A percentile compares a stretch with the other conserved stretches of the same genome.
These are phyloP conservation scores for Apocheima hispidaria DNA, from an alignment of 2,888 invertebrate genomes.

Conservation along the genomic window DNA sequence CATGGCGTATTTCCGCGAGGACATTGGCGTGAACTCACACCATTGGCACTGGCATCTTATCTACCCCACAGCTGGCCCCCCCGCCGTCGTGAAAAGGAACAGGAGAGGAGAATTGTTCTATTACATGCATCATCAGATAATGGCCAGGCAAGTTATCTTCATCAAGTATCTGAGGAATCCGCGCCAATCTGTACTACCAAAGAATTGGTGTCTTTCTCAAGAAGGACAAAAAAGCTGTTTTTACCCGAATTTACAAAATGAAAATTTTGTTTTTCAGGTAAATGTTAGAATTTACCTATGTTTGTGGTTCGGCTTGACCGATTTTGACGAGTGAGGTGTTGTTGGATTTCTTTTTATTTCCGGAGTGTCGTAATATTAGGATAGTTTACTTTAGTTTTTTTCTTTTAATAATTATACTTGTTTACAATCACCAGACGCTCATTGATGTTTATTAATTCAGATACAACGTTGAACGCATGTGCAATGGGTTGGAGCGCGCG, in stretches of 20 bases:
- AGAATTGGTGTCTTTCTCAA: too few species aligned
- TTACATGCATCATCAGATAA: conserved; percentile 91
- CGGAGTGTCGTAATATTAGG: too few species aligned
- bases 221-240: not conserved
- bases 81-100: conserved; percentile 88
- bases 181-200: too few species aligned
- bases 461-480: conserved; percentile 91
- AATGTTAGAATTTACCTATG: too few species aligned
- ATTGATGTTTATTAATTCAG: conserved; percentile 62
- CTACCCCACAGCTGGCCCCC: conserved; percentile 90
- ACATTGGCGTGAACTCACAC: conserved; percentile 93
- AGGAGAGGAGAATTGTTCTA: conserved; percentile 92
- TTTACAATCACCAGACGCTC: not conserved
- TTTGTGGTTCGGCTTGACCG: too few species aligned
- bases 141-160: conserved; percentile 79
- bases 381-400: too few species aligned
- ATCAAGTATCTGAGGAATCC: too few species aligned
- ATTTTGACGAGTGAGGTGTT: too few species aligned
- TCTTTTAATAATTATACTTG: too few species aligned
- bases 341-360: too few species aligned
- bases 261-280: too few species aligned
- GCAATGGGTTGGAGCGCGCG: conserved; percentile 89
- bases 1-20: conserved; percentile 94
- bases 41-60: conserved; percentile 98
- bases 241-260: too few species aligned